phyloP scores from a whole-genome alignment of 2,888 invertebrate genomes.

The Arge pagana region DNA sequence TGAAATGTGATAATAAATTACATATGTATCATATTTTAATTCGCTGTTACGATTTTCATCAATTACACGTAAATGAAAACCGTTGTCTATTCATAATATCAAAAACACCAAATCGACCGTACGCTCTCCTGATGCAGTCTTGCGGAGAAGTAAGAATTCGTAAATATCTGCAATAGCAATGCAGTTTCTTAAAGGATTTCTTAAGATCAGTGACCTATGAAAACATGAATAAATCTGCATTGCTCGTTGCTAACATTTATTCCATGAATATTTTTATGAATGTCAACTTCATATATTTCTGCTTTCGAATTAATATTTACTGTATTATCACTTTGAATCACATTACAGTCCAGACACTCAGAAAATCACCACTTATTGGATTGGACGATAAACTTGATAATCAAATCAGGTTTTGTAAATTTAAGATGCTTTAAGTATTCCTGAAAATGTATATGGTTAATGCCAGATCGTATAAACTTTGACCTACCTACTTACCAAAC shows the following conservation, averaged over 20 bases:
- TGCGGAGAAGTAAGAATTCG: neutral
- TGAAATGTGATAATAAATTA: neutral
- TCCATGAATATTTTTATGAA: no score
- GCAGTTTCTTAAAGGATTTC: neutral
- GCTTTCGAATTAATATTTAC: slow-evolving; percentile 26
- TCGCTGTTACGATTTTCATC: neutral
- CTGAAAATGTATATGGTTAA: slow-evolving; percentile 30
- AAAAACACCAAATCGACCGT: neutral
- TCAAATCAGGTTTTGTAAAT: neutral
- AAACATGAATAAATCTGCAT: neutral
- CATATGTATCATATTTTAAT: slow-evolving; percentile 1
- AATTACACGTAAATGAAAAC: neutral
- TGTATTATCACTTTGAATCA: neutral
- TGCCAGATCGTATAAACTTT: slow-evolving; percentile 28
- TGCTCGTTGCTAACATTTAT: no score
- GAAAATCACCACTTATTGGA: neutral
- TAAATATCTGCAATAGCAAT: neutral
- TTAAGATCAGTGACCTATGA: neutral
- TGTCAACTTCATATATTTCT: no score
- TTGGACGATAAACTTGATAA: neutral
- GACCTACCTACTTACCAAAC: slow-evolving; percentile 38
- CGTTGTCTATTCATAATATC: neutral
- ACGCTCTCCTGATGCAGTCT: neutral
- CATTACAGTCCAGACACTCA: neutral
- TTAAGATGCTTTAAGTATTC: slow-evolving; percentile 26